These are phyloP conservation scores for Kradibia gibbosae DNA, from an alignment of 1,140 invertebrate species.

Conservation along the genomic window DNA sequence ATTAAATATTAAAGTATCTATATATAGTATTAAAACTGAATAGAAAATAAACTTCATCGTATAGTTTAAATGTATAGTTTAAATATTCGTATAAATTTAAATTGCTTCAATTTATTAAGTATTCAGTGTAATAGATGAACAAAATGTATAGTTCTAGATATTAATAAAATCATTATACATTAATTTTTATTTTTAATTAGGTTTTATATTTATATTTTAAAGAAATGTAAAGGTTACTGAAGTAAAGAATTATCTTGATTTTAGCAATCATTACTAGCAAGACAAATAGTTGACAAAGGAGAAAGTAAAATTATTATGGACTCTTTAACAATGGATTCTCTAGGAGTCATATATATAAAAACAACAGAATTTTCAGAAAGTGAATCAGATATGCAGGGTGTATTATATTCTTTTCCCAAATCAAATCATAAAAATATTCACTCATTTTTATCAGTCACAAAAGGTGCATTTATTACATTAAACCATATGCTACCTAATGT, in stretches of 20 bases:
- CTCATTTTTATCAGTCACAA: conserved; percentile 73
- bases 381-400: conserved; percentile 77
- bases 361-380: conserved; percentile 76
- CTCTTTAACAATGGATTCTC: conserved; percentile 73
- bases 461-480: conserved; percentile 80
- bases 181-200: too few species aligned
- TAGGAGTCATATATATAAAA: conserved; percentile 77
- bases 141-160: too few species aligned
- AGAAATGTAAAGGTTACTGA: too few species aligned
- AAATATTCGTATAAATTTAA: too few species aligned
- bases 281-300: conserved; percentile 72
- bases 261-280: conserved; percentile 73
- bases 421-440: conserved; percentile 75
- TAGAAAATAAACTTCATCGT: too few species aligned
- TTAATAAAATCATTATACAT: too few species aligned
- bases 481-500: conserved; percentile 79
- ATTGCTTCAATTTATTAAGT: too few species aligned
- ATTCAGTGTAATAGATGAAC: too few species aligned
- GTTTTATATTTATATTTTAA: too few species aligned
- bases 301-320: conserved; percentile 73
- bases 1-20: too few species aligned
- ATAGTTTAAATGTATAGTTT: too few species aligned
- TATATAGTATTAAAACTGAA: too few species aligned
- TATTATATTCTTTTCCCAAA: conserved; percentile 79
- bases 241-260: conserved; percentile 9